Percentiles rank a stretch among this genome's conserved stretches.
phyloP scores from a whole-genome alignment of 2,797 vertebrate genomes.

The Enteromius treurensis region DNA sequence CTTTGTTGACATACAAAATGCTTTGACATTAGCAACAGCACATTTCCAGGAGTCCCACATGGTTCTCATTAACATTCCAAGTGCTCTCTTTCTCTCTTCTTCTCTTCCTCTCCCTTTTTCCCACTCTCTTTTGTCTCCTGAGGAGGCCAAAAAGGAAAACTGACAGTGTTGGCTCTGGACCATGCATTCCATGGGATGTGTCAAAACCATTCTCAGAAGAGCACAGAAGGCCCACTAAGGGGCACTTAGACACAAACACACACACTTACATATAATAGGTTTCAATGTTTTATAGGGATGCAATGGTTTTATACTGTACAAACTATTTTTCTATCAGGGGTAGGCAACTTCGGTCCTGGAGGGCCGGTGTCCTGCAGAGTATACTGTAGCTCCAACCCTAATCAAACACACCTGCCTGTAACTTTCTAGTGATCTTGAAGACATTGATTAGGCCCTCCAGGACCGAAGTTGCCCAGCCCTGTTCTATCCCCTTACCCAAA shows the following conservation, averaged over 20 bases:
- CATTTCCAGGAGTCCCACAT: slow-evolving; percentile 48
- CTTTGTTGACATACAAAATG: slow-evolving; percentile 28
- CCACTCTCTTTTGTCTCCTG: slow-evolving; percentile 41
- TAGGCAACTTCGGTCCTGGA: too few relatives aligned
- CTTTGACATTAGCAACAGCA: slow-evolving; percentile 32
- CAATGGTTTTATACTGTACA: background rate
- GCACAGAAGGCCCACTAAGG: slow-evolving; percentile 27
- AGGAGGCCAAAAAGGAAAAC: slow-evolving; percentile 43
- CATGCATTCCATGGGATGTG: slow-evolving; percentile 47
- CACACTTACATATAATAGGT: background rate
- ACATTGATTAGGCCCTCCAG: too few relatives aligned
- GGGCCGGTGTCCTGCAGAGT: too few relatives aligned
- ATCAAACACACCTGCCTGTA: too few relatives aligned
- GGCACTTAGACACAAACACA: slow-evolving; percentile 21
- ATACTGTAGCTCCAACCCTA: too few relatives aligned
- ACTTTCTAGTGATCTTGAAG: too few relatives aligned
- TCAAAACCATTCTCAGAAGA: slow-evolving; percentile 41
- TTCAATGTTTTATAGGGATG: background rate
- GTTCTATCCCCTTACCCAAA: background rate
- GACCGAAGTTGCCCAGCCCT: too few relatives aligned
- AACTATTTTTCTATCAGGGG: background rate
- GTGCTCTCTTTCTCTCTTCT: slow-evolving; percentile 8
- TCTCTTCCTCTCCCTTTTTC: slow-evolving; percentile 29
- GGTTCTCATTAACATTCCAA: slow-evolving; percentile 60
- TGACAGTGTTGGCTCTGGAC: slow-evolving; percentile 44